Base-by-base conservation (phyloP, 2,888 invertebrate genomes). In the Erannis defoliaria region DNA sequence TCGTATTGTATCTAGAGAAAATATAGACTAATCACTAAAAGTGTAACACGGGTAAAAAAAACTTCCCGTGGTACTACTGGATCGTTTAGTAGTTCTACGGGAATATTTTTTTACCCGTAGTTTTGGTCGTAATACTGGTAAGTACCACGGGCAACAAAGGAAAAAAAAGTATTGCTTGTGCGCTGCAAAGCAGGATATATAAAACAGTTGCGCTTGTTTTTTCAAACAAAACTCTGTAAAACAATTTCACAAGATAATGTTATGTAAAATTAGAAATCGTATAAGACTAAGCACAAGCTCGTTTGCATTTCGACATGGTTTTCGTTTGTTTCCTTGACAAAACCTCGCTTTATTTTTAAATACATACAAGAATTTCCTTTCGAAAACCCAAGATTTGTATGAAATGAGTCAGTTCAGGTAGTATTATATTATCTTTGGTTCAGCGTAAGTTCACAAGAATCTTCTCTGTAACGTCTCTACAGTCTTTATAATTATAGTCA, bases 261-360 rank as follows among this genome's bases (percentile, higher is more conserved):
- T 70, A 70, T 68, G 70, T 71, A 71, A 67, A 65, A 70, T 64
- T 68, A 70, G 70, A 70, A 71, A 71, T 68, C 68, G 60, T 55
- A 57, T 57, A 62, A 56, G 45, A 57, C 38, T 55, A 42, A 62
- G 55, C 62, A 58, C 51, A 54, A 38, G 55, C 67, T 64, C 38
- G 61, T 55, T 61, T 40, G 48, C 51, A 56, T 64, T 64, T 67
- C 64, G 66, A 66, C 63, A 64, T 57, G 58, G 33, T 54, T 58
- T 54, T 54, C 33, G 46, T 33, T 42, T 40, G 55, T 43, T 62
- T 59, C 62, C 57, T 57, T 43, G 35, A 57, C 55, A 57, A 63
- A 40, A 62, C 45, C 48, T 65, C 61, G 55, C 58, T 61, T 59
- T 50, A 66, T 57, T 49, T 49, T 61, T 46, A 45, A 42, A 56